Conservation (phyloP, 2,113 vertebrate species). For the Zapornia atra region DNA sequence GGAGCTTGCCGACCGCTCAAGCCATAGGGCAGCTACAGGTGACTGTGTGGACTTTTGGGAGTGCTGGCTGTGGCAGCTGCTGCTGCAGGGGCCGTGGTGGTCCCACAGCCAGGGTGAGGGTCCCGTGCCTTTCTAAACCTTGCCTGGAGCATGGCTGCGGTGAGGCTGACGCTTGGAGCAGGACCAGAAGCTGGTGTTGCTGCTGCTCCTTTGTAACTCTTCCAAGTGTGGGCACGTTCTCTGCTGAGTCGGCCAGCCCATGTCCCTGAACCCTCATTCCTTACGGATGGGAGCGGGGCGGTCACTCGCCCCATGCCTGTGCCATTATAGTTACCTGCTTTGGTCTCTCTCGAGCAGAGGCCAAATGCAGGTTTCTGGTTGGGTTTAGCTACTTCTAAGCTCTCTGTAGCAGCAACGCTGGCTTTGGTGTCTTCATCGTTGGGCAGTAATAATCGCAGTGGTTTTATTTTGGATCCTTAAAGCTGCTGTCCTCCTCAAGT, state of each 20-base stretch:
- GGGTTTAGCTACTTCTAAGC: neutral
- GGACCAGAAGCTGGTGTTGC: neutral
- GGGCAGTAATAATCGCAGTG: too few species aligned
- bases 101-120: too few species aligned
- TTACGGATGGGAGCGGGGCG: accelerated
- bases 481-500: neutral
- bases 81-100: neutral
- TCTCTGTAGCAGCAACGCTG: neutral
- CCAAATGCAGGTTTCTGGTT: neutral
- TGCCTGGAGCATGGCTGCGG: neutral
- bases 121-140: accelerated
- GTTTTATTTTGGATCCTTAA: neutral
- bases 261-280: neutral
- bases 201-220: neutral
- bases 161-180: too few species aligned
- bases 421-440: neutral
- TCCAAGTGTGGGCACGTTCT: accelerated
- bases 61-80: too few species aligned
- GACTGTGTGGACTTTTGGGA: too few species aligned
- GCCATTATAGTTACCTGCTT: accelerated
- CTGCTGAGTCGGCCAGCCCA: neutral
- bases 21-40: too few species aligned
- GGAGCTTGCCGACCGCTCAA: accelerated
- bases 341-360: neutral
- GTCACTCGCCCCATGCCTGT: accelerated